Percentiles rank a stretch among this genome's conserved stretches.
phyloP scores from a whole-genome alignment of 2,113 vertebrate species.

The Phyllostomus hastatus region DNA sequence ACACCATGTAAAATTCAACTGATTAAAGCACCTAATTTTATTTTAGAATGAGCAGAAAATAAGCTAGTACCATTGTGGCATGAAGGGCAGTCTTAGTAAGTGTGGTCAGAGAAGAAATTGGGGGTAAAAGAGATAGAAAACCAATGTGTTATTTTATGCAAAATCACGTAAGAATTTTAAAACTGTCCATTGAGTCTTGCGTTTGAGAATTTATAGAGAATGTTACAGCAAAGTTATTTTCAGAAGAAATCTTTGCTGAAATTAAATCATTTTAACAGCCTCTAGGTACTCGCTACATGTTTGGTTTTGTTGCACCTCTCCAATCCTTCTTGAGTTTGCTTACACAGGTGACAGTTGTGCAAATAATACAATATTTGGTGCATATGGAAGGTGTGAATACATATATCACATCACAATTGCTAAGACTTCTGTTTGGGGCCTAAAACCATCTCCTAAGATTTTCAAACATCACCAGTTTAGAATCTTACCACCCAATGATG shows the following conservation, averaged over 20 bases:
- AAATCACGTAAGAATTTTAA: not conserved
- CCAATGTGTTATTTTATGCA: not conserved
- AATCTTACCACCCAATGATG: not conserved
- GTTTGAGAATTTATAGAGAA: not conserved
- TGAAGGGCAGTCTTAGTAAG: not conserved
- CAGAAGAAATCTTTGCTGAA: not conserved
- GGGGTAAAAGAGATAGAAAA: not conserved
- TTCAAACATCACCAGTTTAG: conserved; percentile 26
- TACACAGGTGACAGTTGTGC: not conserved
- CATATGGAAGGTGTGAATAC: not conserved
- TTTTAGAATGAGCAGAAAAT: not conserved
- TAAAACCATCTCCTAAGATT: conserved; percentile 49
- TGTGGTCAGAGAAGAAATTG: not conserved
- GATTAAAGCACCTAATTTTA: not conserved
- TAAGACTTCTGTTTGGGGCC: conserved; percentile 4
- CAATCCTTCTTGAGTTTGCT: not conserved
- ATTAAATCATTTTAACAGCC: not conserved
- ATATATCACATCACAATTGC: conserved; percentile 7
- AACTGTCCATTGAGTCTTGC: not conserved
- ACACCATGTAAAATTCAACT: not conserved
- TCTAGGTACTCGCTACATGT: not conserved
- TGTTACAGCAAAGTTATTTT: not conserved
- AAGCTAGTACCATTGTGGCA: not conserved
- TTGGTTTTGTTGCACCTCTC: not conserved
- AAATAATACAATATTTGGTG: not conserved